These are phyloP conservation scores for Sinella curviseta DNA, from an alignment of 1,140 invertebrate species.

Conservation along the genomic window DNA sequence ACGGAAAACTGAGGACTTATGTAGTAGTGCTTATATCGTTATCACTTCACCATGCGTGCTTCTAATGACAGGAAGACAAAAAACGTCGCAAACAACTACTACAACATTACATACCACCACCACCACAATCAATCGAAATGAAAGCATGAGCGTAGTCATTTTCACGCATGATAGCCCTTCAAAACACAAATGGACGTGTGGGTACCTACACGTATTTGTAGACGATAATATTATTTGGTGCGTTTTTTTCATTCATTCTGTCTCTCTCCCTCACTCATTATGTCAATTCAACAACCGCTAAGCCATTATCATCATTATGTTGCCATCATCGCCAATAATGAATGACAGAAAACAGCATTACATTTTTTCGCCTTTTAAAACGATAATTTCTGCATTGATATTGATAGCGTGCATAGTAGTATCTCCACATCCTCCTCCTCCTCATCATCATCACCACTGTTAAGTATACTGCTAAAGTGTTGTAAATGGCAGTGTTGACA, in stretches of 20 bases:
- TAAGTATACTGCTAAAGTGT: too few species aligned
- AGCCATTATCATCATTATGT: background rate
- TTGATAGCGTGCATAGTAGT: too few species aligned
- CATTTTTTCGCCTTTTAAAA: background rate
- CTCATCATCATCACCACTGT: too few species aligned
- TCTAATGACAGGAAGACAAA: slow-evolving; percentile 3
- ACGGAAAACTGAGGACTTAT: too few species aligned
- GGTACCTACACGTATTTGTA: background rate
- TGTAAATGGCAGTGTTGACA: too few species aligned
- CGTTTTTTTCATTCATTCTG: too few species aligned
- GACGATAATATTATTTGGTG: too few species aligned
- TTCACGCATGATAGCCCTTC: background rate
- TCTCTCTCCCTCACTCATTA: background rate
- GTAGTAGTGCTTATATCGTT: background rate
- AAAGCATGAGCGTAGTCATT: background rate
- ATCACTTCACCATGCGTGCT: background rate
- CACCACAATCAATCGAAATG: slow-evolving; percentile 1
- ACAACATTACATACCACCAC: too few species aligned
- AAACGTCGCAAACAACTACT: background rate
- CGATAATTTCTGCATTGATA: too few species aligned
- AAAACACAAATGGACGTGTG: background rate
- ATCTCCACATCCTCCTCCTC: too few species aligned
- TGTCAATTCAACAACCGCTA: background rate
- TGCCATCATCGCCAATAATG: too few species aligned
- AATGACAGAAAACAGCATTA: background rate